Percentiles rank a stretch among this genome's conserved stretches.
Conservation (phyloP, 2,113 vertebrate genomes). For the Micromys minutus region DNA sequence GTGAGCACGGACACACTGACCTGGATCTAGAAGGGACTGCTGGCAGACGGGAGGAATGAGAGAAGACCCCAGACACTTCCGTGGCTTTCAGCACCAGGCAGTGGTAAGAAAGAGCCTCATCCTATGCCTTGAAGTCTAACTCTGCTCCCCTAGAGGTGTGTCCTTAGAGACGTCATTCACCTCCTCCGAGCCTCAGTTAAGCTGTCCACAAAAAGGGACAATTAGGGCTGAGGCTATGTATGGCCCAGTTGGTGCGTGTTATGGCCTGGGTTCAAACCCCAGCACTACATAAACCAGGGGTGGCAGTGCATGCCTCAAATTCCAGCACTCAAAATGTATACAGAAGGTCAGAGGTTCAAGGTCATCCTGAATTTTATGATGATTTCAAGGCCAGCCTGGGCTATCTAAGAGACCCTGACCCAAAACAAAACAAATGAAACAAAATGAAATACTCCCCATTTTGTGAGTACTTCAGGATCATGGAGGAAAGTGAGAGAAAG, state of each 20-base stretch:
- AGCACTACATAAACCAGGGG: too few species aligned
- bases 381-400: background rate
- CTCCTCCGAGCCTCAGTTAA: conserved; percentile 11
- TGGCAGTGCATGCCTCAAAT: background rate
- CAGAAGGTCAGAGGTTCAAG: background rate
- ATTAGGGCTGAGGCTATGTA: background rate
- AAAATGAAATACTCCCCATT: background rate
- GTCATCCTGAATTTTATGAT: background rate
- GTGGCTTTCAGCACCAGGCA: background rate
- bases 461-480: background rate
- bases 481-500: background rate
- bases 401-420: background rate
- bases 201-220: background rate
- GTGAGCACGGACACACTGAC: too few species aligned
- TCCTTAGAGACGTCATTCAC: conserved; percentile 35
- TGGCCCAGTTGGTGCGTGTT: background rate
- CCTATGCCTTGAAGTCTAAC: background rate
- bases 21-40: background rate
- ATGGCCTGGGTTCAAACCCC: background rate
- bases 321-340: background rate
- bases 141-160: background rate
- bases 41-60: background rate
- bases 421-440: background rate
- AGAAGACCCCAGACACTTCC: background rate
- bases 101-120: background rate